phyloP scores from a whole-genome alignment of 2,797 vertebrate genomes.

The Chaunax sp. region DNA sequence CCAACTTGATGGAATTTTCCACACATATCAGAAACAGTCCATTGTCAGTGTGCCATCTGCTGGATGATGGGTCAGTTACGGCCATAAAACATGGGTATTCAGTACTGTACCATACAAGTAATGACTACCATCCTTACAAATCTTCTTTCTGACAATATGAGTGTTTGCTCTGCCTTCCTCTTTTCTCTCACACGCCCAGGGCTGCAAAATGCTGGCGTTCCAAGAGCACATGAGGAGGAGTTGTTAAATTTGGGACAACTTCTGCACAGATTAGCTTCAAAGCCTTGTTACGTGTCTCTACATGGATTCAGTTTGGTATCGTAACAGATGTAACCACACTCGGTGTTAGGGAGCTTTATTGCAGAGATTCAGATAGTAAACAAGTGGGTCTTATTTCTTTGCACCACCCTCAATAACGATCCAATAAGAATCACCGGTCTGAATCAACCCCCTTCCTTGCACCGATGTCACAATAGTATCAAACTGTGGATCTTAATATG shows the following conservation, averaged over 20 bases:
- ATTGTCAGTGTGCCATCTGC: slow-evolving; percentile 78
- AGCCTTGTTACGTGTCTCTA: slow-evolving; percentile 26
- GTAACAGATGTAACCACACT: slow-evolving; percentile 23
- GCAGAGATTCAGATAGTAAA: slow-evolving; percentile 48
- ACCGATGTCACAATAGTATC: slow-evolving; percentile 41
- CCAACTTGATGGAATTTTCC: slow-evolving; percentile 76
- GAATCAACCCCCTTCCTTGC: slow-evolving; percentile 43
- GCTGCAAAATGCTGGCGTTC: slow-evolving; percentile 32
- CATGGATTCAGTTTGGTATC: slow-evolving; percentile 27
- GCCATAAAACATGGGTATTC: slow-evolving; percentile 15
- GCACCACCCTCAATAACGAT: slow-evolving; percentile 59
- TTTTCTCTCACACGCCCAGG: slow-evolving; percentile 34
- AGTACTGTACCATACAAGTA: not conserved
- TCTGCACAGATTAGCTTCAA: slow-evolving; percentile 49
- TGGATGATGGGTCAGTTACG: slow-evolving; percentile 66
- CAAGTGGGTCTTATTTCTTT: slow-evolving; percentile 61
- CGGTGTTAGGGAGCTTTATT: slow-evolving; percentile 7
- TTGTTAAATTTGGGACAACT: slow-evolving; percentile 52
- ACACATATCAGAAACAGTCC: slow-evolving; percentile 53
- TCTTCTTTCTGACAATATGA: slow-evolving; percentile 11
- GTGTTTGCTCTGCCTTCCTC: slow-evolving; percentile 20
- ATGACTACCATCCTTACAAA: slow-evolving; percentile 18
- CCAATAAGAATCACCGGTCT: slow-evolving; percentile 56
- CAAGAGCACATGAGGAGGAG: slow-evolving; percentile 31
- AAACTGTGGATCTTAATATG: slow-evolving; percentile 16